These are phyloP conservation scores for Pongo abelii DNA, from an alignment of 2,113 vertebrate species.

Conservation along the genomic window DNA sequence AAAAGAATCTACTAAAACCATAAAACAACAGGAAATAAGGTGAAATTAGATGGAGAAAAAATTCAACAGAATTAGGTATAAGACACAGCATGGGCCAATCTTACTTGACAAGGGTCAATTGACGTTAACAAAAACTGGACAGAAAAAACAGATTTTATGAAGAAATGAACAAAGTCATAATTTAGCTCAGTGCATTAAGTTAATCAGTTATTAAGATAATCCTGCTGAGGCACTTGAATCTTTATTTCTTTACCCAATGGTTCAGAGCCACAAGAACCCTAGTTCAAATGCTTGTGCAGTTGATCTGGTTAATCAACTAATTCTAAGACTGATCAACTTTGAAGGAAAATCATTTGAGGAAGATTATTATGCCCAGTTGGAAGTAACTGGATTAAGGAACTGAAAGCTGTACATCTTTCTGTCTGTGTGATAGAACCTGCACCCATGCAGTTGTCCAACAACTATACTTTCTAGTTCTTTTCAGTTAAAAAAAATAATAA, in stretches of 20 bases:
- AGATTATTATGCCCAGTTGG: conserved; percentile 57
- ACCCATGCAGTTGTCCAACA: neutral
- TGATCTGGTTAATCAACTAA: conserved; percentile 61
- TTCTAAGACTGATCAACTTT: conserved; percentile 57
- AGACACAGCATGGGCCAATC: neutral
- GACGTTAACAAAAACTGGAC: conserved; percentile 2
- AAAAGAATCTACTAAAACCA: conserved; percentile 40
- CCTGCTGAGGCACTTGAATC: conserved; percentile 45
- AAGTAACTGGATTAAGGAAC: conserved; percentile 44
- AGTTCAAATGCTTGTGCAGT: conserved; percentile 54
- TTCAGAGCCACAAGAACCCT: conserved; percentile 35
- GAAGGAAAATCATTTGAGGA: conserved; percentile 69
- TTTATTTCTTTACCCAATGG: conserved; percentile 40
- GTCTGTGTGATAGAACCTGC: neutral
- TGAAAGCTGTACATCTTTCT: conserved; percentile 46
- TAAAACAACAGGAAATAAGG: conserved; percentile 35
- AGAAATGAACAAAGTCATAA: conserved; percentile 50
- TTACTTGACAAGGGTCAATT: conserved; percentile 42
- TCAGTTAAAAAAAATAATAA: neutral
- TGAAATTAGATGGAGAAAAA: conserved; percentile 11
- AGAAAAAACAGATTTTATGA: conserved; percentile 50
- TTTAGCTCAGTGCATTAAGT: conserved; percentile 57
- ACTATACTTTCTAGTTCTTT: neutral
- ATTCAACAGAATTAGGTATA: conserved; percentile 23
- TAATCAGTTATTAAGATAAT: conserved; percentile 61